Evolutionary conservation across 2,888 invertebrate species (phyloP).

Genomic region (Bedellia somnulentella): DNA sequence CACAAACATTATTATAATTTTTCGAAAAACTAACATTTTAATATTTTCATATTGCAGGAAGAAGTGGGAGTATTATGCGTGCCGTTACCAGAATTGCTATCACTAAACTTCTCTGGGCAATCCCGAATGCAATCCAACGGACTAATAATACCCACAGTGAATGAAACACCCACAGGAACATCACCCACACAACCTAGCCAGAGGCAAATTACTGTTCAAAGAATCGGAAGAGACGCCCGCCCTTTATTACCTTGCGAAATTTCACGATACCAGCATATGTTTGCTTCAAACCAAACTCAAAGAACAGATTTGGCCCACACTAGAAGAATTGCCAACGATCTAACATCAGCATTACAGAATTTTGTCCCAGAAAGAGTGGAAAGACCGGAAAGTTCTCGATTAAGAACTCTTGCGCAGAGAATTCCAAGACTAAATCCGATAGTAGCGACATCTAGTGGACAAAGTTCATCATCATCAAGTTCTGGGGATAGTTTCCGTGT

Average conservation of each 20-base stretch:
- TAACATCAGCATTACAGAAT: no score
- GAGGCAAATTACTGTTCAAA: conserved; percentile 58
- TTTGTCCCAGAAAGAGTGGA: no score
- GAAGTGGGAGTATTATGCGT: conserved; percentile 47
- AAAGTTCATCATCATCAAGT: conserved; percentile 7
- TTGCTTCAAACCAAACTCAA: conserved; percentile 24
- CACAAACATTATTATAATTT: no score
- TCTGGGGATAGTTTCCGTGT: conserved; percentile 21
- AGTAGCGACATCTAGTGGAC: conserved; percentile 15
- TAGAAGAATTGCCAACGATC: no score
- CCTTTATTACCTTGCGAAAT: conserved; percentile 54
- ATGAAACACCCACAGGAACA: conserved; percentile 17
- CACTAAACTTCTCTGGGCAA: conserved; percentile 31
- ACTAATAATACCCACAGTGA: conserved; percentile 18
- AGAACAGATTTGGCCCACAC: no score
- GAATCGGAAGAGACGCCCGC: conserved; percentile 59
- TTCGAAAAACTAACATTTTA: background rate
- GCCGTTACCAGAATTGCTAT: conserved; percentile 39
- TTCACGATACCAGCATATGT: conserved; percentile 39
- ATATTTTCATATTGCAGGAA: conserved; percentile 24
- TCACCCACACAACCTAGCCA: conserved; percentile 17
- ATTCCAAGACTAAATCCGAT: conserved; percentile 35
- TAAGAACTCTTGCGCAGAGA: conserved; percentile 29
- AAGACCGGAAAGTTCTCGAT: no score
- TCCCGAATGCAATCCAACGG: conserved; percentile 19